Evolutionary conservation across 2,113 vertebrate species (phyloP).

Genomic region (Morphnarchus princeps): DNA sequence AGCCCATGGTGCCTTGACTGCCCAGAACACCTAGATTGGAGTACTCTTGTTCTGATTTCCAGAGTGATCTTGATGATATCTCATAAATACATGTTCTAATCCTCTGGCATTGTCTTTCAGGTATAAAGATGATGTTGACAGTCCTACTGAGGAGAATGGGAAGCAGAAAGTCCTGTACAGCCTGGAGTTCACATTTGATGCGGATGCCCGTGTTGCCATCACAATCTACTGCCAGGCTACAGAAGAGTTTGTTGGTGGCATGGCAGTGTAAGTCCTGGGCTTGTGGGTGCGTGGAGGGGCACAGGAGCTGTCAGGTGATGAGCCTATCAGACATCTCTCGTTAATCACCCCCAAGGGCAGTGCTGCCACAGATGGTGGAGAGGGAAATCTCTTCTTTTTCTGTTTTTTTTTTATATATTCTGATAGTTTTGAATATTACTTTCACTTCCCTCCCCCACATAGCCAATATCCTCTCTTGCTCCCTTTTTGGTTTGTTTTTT

Average conservation of each 20-base stretch:
- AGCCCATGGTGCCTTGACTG: neutral
- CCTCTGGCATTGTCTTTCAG: conserved; percentile 55
- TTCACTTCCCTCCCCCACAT: neutral
- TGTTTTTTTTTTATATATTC: neutral
- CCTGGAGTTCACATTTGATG: conserved; percentile 97
- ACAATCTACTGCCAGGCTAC: conserved; percentile 95
- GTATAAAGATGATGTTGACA: conserved; percentile 93
- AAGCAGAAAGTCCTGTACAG: conserved; percentile 92
- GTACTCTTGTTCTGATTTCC: neutral
- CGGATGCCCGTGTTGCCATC: conserved; percentile 93
- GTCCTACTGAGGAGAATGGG: conserved; percentile 81
- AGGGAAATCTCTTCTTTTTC: neutral
- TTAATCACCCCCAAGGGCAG: neutral
- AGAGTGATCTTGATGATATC: neutral
- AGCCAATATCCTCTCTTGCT: neutral
- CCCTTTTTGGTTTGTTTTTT: neutral
- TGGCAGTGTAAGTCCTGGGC: conserved; percentile 85
- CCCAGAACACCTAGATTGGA: neutral
- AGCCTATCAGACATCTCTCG: neutral
- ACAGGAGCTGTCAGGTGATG: neutral
- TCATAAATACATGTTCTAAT: neutral
- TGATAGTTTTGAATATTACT: neutral
- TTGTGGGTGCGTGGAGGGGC: neutral
- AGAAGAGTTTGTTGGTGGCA: conserved; percentile 93
- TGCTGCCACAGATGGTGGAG: neutral